These are phyloP conservation scores for Thymelicus acteon DNA, from an alignment of 2,888 invertebrate species.

Conservation along the genomic window DNA sequence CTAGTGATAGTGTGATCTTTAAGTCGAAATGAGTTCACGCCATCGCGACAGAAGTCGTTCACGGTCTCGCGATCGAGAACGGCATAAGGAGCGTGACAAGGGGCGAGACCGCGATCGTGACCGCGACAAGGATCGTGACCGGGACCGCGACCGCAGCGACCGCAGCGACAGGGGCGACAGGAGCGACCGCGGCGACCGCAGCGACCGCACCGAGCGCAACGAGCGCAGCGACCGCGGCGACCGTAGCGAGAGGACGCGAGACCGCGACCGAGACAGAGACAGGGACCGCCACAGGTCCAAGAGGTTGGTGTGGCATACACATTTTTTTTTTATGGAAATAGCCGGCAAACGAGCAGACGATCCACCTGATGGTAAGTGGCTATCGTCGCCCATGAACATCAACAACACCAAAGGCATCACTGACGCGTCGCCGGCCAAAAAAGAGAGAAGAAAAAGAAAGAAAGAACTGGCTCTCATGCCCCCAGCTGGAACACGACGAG, in stretches of 20 bases:
- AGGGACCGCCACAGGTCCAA: slow-evolving; percentile 70
- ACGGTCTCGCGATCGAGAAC: slow-evolving; percentile 68
- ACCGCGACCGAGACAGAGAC: slow-evolving; percentile 66
- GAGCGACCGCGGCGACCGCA: slow-evolving; percentile 59
- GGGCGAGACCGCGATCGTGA: slow-evolving; percentile 57
- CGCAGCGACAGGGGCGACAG: slow-evolving; percentile 67
- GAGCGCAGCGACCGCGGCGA: slow-evolving; percentile 67
- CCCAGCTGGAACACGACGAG: too few relatives aligned
- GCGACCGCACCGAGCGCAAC: slow-evolving; percentile 61
- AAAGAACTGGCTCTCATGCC: too few relatives aligned
- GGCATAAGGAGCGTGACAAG: slow-evolving; percentile 64
- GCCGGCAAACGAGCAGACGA: too few relatives aligned
- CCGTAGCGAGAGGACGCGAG: slow-evolving; percentile 53
- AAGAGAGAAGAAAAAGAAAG: too few relatives aligned
- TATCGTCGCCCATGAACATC: too few relatives aligned
- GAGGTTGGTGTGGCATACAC: slow-evolving; percentile 61
- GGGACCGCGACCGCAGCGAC: slow-evolving; percentile 64
- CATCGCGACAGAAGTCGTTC: slow-evolving; percentile 82
- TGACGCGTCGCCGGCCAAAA: too few relatives aligned
- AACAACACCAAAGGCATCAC: too few relatives aligned
- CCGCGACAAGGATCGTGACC: slow-evolving; percentile 63
- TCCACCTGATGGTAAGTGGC: too few relatives aligned
- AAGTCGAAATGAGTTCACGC: slow-evolving; percentile 77
- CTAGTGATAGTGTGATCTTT: background rate
- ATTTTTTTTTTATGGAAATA: too few relatives aligned